Evolutionary conservation across 2,797 vertebrate genomes (phyloP), one percentile per base, ranked within the genome.

Genomic region (Oceanodroma leucorhoa): DNA sequence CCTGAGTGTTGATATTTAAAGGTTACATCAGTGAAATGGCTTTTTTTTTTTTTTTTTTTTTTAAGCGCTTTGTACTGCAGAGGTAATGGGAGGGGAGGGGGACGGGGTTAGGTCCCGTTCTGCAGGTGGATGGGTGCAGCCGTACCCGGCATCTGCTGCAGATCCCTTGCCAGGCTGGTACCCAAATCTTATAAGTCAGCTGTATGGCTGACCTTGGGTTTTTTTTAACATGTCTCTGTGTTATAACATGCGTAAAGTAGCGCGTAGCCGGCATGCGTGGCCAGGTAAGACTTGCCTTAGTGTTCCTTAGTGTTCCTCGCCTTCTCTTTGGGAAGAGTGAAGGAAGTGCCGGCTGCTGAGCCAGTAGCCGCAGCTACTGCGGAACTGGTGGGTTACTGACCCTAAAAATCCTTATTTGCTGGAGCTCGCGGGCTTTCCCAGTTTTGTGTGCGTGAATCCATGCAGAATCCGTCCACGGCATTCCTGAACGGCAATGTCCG

Each of bases 401-500:
- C 61, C n/a, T 30, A 27, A 53, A 80, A 34, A 14, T 23, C 61
- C 48, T 11, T 13, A 17, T 62, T 41, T 61, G 20, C 58, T 66
- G 46, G 64, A 60, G 10, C 43, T 45, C 0, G 0, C 30, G 57
- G 62, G 13, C 4, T 16, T n/a, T 58, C 50, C 20, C 20, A 2
- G 22, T 14, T 17, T 5, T 15, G 5, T 13, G 34, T 8, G n/a
- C 16, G 0, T 0, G 1, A 27, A 38, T 66, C 32, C 9, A 0
- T 4, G 29, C 12, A 26, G 46, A 22, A 58, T 24, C 38, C 15
- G 55, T 22, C 38, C 43, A 1, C 0, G 14, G 34, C 2, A 3
- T 30, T 36, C 30, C 61, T 19, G 38, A 23, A 13, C 0, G 10
- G 27, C 15, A 1, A 1, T 5, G 17, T 23, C 70, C 29, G 11